phyloP scores from a whole-genome alignment of 2,888 invertebrate species.

The Malthinus seriepunctatus region DNA sequence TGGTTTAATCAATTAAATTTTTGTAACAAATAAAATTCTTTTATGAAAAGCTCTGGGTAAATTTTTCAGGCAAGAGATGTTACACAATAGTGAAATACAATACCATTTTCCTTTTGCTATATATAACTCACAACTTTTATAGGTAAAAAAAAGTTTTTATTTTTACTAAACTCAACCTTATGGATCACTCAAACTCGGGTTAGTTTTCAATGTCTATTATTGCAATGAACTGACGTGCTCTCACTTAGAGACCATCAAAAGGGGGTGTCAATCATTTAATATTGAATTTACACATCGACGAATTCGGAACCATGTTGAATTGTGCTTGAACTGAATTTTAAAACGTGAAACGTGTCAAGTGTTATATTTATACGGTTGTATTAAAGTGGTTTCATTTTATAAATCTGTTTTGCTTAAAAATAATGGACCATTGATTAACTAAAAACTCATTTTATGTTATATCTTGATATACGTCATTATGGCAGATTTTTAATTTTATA shows the following conservation, averaged over 20 bases:
- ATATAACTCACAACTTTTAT: conserved; percentile 17
- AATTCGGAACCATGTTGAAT: conserved; percentile 36
- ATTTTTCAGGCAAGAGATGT: conserved; percentile 16
- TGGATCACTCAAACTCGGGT: conserved; percentile 3
- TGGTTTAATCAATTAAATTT: no score
- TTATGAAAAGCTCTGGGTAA: background rate
- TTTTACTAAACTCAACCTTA: conserved; percentile 10
- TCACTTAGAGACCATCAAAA: conserved; percentile 43
- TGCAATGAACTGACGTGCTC: conserved; percentile 28
- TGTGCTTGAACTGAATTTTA: conserved; percentile 43
- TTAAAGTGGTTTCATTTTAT: conserved; percentile 25
- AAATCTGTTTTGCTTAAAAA: conserved; percentile 22
- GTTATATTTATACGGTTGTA: conserved; percentile 28
- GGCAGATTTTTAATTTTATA: no score
- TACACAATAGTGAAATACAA: conserved; percentile 17
- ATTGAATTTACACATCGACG: conserved; percentile 46
- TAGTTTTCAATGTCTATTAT: conserved; percentile 11
- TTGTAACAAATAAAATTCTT: no score
- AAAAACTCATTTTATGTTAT: no score
- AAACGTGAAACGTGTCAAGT: conserved; percentile 33
- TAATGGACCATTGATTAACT: background rate
- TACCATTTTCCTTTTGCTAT: conserved; percentile 20
- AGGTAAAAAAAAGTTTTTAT: background rate
- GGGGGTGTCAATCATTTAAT: conserved; percentile 51
- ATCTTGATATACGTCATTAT: no score